Evolutionary conservation across 1,140 invertebrate species (phyloP).

Genomic region (Drosophila sechellia): DNA sequence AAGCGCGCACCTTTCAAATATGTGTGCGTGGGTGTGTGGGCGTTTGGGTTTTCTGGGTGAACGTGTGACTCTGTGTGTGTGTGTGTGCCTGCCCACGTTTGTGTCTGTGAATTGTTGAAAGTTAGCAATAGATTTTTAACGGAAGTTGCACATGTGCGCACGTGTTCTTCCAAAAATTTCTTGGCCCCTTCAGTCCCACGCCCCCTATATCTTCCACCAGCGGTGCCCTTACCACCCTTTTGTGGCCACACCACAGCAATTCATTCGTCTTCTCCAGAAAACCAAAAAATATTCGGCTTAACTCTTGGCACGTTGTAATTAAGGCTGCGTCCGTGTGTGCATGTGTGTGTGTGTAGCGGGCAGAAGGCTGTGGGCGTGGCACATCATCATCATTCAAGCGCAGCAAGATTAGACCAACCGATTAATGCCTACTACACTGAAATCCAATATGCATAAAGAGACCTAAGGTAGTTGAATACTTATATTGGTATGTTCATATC

Average conservation of each 20-base stretch:
- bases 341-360: conserved; percentile 1
- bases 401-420: conserved; percentile 74
- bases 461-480: no score
- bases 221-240: background rate
- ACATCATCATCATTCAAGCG: conserved; percentile 82
- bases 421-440: conserved; percentile 49
- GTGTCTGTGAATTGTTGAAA: conserved; percentile 74
- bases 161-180: conserved; percentile 62
- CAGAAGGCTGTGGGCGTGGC: conserved; percentile 57
- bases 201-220: background rate
- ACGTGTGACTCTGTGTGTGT: conserved; percentile 13
- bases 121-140: conserved; percentile 82
- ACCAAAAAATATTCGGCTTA: conserved; percentile 51
- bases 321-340: conserved; percentile 55
- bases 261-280: conserved; percentile 40
- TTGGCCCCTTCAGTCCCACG: conserved; percentile 1
- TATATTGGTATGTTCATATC: no score
- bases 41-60: background rate
- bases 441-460: background rate
- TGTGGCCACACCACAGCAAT: conserved; percentile 21
- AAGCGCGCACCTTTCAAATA: conserved; percentile 44
- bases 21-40: conserved; percentile 12
- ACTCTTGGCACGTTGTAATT: conserved; percentile 71
- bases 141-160: conserved; percentile 82
- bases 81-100: conserved; percentile 42